Conservation (phyloP, 1,140 invertebrate species). For the Macrotrachela quadricornifera region DNA sequence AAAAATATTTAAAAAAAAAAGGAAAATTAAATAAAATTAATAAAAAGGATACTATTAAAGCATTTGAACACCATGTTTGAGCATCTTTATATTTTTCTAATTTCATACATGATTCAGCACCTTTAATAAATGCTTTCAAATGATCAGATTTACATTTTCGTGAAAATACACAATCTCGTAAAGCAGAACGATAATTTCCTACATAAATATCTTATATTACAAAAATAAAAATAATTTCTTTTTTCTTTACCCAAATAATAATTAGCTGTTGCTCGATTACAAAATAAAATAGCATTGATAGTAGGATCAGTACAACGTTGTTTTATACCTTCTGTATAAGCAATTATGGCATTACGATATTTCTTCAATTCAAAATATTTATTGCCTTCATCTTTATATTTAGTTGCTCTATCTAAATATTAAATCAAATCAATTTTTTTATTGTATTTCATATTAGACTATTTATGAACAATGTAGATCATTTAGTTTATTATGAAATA, state of each 20-base stretch:
- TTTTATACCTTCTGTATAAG: constrained; percentile 6
- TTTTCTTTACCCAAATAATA: neutral
- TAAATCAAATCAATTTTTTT: neutral
- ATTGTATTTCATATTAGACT: too few species aligned
- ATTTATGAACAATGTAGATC: too few species aligned
- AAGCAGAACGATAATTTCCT: constrained; percentile 29
- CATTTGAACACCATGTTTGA: constrained; percentile 45
- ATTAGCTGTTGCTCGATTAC: constrained; percentile 4
- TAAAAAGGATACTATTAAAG: constrained; percentile 15
- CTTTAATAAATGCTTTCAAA: constrained; percentile 49
- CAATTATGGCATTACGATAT: neutral
- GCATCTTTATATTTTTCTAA: constrained; percentile 48
- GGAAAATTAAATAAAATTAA: neutral
- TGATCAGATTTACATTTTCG: constrained; percentile 53
- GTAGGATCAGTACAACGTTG: neutral
- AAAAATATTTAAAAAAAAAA: too few species aligned
- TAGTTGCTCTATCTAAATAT: constrained; percentile 7
- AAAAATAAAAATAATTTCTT: too few species aligned
- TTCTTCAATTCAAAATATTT: constrained; percentile 5
- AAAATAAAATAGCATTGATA: neutral
- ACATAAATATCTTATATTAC: too few species aligned
- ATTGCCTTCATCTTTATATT: constrained; percentile 8
- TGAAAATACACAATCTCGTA: constrained; percentile 52
- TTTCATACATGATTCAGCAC: constrained; percentile 47
- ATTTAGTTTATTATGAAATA: too few species aligned